Evolutionary conservation across 2,797 vertebrate species (phyloP).

Genomic region (Argyrosomus regius): DNA sequence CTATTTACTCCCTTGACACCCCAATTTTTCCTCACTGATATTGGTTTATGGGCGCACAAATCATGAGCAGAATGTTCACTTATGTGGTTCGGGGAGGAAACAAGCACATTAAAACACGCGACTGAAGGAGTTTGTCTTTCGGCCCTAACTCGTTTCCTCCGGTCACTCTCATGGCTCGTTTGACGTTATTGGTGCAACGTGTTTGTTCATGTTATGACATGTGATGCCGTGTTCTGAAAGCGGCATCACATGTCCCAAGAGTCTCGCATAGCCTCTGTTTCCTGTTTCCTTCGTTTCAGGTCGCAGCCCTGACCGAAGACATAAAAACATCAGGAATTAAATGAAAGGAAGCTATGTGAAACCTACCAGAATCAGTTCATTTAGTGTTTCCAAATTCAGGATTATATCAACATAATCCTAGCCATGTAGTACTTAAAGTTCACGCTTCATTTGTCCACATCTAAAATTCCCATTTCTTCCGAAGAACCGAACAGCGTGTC

Average conservation of each 20-base stretch:
- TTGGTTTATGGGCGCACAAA: conserved; percentile 55
- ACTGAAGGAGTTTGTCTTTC: conserved; percentile 12
- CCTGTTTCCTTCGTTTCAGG: conserved; percentile 8
- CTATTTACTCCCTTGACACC: conserved; percentile 53
- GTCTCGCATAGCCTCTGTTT: conserved; percentile 62
- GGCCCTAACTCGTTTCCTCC: background rate
- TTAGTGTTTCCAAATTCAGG: conserved; percentile 25
- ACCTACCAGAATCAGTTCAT: conserved; percentile 40
- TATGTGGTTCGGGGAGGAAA: conserved; percentile 6
- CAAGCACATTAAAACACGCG: conserved; percentile 27
- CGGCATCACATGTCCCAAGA: conserved; percentile 49
- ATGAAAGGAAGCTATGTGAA: conserved; percentile 56
- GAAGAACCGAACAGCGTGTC: conserved; percentile 57
- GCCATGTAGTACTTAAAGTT: conserved; percentile 21
- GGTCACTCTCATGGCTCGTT: conserved; percentile 44
- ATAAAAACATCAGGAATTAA: conserved; percentile 6
- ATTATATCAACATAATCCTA: conserved; percentile 63
- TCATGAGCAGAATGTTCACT: conserved; percentile 38
- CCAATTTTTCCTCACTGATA: conserved; percentile 34
- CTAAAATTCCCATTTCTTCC: conserved; percentile 39
- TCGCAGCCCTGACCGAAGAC: background rate
- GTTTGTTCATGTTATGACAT: conserved; percentile 52
- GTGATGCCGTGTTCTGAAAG: conserved; percentile 33
- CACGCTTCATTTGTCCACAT: conserved; percentile 50
- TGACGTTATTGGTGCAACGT: conserved; percentile 24